Evolutionary conservation across 2,797 vertebrate genomes (phyloP), one percentile per base, ranked within the genome.

Genomic region (Aphelocoma californica): DNA sequence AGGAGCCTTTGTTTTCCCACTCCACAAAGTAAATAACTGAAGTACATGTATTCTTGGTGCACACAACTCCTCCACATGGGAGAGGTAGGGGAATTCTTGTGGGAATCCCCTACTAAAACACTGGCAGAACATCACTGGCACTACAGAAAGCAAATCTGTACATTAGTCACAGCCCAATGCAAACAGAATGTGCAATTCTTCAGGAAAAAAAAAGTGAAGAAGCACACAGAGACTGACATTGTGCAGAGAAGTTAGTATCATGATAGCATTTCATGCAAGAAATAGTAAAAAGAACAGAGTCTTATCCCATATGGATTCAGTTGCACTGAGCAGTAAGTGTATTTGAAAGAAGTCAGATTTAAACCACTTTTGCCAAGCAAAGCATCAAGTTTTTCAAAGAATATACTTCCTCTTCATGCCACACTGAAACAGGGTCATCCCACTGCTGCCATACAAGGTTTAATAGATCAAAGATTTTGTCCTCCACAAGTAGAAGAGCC

Each of bases 81-180:
- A 71, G 20, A 56, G 18, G n/a, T 36, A 32, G 56, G 62, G 66
- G 60, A 95, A 86, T 85, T 94, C 77, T 47, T 81, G 42, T 34
- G 80, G 92, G 92, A 94, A 88, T 69, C 77, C 85, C 90, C 87
- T 62, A 42, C 79, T 88, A 70, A 53, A 88, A 36, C 44, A 65
- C 34, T 91, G 77, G 56, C 73, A 93, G 60, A 86, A 90, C 32
- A 88, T 74, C 64, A 40, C 53, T 87, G 70, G 53, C 3, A 2
- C 54, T 72, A 57, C 34, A 90, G 73, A 90, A 81, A 92, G 65
- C 8, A 7, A 79, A 71, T 29, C 47, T 4, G 3, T 18, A 4
- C 36, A 25, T 91, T n/a, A 90, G 56, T 61, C 78, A 88, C 1
- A 8, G 74, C 24, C 78, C 88, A 47, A 28, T 2, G 24, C 61